Evolutionary conservation across 2,113 vertebrate species (phyloP).

Genomic region (Vimba vimba): DNA sequence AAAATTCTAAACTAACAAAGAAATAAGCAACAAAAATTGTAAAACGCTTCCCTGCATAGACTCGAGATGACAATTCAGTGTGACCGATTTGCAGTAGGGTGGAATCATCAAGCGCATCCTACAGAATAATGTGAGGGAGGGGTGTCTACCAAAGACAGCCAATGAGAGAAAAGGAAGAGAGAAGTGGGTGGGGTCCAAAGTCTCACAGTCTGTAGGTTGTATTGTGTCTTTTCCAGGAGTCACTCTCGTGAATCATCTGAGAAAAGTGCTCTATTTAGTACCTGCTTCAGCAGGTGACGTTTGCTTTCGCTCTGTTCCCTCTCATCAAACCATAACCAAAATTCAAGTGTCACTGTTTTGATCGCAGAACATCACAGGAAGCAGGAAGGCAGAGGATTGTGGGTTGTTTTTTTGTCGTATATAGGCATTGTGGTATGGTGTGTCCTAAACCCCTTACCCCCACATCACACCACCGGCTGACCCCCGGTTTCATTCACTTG

Average conservation of each 20-base stretch:
- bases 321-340: conserved; percentile 42
- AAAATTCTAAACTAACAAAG: neutral
- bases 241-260: neutral
- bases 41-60: conserved; percentile 49
- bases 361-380: conserved; percentile 65
- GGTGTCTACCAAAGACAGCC: conserved; percentile 10
- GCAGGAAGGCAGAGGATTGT: conserved; percentile 6
- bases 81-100: conserved; percentile 1
- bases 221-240: neutral
- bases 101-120: conserved; percentile 26
- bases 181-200: neutral
- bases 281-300: conserved; percentile 55
- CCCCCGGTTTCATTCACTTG: conserved; percentile 68
- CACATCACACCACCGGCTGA: conserved; percentile 23
- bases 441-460: conserved; percentile 4
- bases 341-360: conserved; percentile 82
- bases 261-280: neutral
- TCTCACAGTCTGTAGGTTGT: conserved; percentile 22
- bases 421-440: conserved; percentile 42
- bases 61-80: conserved; percentile 17
- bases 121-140: neutral
- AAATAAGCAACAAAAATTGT: conserved; percentile 13
- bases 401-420: neutral
- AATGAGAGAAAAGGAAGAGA: neutral
- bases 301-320: conserved; percentile 23